phyloP scores from a whole-genome alignment of 2,888 invertebrate genomes.

The Drosophila algonquin region DNA sequence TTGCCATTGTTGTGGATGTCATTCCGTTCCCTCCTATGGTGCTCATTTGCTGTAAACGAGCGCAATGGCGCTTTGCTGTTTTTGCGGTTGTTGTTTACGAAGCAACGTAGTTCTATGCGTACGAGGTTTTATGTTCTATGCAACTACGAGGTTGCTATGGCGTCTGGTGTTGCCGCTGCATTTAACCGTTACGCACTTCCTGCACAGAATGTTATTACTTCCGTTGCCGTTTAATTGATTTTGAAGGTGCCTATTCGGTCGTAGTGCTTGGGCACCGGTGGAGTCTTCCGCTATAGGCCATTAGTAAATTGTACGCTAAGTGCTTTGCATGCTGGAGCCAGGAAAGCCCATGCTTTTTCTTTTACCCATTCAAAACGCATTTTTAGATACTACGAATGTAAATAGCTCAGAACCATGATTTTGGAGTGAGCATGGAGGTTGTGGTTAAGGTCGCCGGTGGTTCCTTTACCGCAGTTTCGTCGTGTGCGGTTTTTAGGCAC shows the following conservation, averaged over 20 bases:
- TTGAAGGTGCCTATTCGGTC: constrained; percentile 67
- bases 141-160: constrained; percentile 16
- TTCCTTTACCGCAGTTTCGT: constrained; percentile 60
- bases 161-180: constrained; percentile 47
- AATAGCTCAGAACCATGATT: constrained; percentile 45
- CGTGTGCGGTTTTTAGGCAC: constrained; percentile 63
- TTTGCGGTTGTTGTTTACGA: constrained; percentile 59
- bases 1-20: constrained; percentile 44
- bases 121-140: too few relatives aligned
- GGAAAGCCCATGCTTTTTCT: constrained; percentile 14
- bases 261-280: background rate
- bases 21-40: constrained; percentile 29
- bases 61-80: constrained; percentile 55
- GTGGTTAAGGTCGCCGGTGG: constrained; percentile 46
- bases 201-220: constrained; percentile 77
- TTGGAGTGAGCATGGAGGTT: constrained; percentile 27
- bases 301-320: constrained; percentile 77
- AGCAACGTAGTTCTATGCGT: background rate
- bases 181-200: constrained; percentile 76
- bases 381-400: constrained; percentile 56
- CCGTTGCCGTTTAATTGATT: constrained; percentile 79
- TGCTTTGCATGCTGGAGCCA: constrained; percentile 59
- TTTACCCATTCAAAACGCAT: constrained; percentile 30
- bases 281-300: constrained; percentile 62
- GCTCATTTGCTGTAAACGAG: constrained; percentile 65